A percentile compares a stretch with the other conserved stretches of the same genome.
phyloP scores from a whole-genome alignment of 2,888 invertebrate genomes.

The Deilephila elpenor region DNA sequence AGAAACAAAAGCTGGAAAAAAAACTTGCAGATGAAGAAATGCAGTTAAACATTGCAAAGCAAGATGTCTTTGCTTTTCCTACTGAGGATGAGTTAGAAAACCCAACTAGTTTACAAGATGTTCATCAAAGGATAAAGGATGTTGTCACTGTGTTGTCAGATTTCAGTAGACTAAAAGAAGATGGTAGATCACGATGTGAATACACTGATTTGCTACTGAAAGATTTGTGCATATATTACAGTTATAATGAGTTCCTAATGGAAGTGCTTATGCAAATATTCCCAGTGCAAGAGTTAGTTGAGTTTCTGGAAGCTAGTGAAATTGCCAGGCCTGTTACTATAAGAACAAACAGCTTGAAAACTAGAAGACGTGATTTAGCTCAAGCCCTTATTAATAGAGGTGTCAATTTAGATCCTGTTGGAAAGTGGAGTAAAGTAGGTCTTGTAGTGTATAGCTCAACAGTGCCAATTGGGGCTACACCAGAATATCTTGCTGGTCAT shows the following conservation, averaged over 20 bases:
- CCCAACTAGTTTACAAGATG: conserved; percentile 90
- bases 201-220: conserved; percentile 91
- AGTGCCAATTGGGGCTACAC: conserved; percentile 98
- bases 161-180: conserved; percentile 88
- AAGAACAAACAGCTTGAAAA: conserved; percentile 97
- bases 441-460: conserved; percentile 97
- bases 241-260: conserved; percentile 98
- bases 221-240: conserved; percentile 97
- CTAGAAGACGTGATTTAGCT: conserved; percentile 95
- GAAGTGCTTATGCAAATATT: conserved; percentile 95
- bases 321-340: conserved; percentile 97
- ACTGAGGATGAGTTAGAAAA: conserved; percentile 89
- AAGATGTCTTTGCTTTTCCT: conserved; percentile 92
- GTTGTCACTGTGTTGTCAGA: conserved; percentile 91
- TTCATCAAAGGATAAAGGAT: conserved; percentile 96
- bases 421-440: conserved; percentile 99
- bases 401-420: conserved; percentile 98
- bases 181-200: conserved; percentile 90
- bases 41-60: conserved; percentile 90
- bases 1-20: conserved; percentile 88
- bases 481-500: conserved; percentile 99
- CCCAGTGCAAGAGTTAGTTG: conserved; percentile 92
- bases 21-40: conserved; percentile 92
- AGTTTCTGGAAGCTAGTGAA: conserved; percentile 98
- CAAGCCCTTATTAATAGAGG: conserved; percentile 98